phyloP scores from a whole-genome alignment of 1,140 invertebrate genomes.

The Eriocheir sinensis region DNA sequence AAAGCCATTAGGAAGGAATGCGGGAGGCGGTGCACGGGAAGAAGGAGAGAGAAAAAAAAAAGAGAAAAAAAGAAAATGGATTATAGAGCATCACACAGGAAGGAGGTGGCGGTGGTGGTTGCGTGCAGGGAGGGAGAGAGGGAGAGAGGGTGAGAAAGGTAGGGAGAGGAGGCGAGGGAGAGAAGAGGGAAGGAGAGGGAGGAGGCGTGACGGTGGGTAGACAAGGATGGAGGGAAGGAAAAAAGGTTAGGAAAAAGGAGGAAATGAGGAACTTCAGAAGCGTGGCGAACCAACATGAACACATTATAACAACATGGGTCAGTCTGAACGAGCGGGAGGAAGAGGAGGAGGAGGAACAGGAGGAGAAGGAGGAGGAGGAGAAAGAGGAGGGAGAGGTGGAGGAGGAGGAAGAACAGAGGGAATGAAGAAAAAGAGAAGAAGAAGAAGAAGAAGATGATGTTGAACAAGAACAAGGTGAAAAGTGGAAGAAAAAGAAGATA shows the following conservation, averaged over 20 bases:
- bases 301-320: neutral
- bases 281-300: neutral
- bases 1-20: slow-evolving; percentile 2
- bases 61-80: neutral
- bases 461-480: too few relatives aligned
- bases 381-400: too few relatives aligned
- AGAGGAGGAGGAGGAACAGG: neutral
- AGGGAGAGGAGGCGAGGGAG: too few relatives aligned
- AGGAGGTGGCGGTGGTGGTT: neutral
- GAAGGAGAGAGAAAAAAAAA: neutral
- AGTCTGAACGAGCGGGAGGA: neutral
- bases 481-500: too few relatives aligned
- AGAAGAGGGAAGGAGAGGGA: too few relatives aligned
- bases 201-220: neutral
- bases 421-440: too few relatives aligned
- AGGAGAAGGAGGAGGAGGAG: neutral
- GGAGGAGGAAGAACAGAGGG: too few relatives aligned
- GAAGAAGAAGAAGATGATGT: too few relatives aligned
- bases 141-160: neutral
- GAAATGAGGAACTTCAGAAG: neutral
- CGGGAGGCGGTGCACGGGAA: neutral
- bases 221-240: neutral
- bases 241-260: neutral
- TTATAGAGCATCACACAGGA: neutral
- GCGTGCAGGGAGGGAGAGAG: neutral